Base-by-base conservation (phyloP, 2,797 vertebrate species). In the Argyrosomus regius region DNA sequence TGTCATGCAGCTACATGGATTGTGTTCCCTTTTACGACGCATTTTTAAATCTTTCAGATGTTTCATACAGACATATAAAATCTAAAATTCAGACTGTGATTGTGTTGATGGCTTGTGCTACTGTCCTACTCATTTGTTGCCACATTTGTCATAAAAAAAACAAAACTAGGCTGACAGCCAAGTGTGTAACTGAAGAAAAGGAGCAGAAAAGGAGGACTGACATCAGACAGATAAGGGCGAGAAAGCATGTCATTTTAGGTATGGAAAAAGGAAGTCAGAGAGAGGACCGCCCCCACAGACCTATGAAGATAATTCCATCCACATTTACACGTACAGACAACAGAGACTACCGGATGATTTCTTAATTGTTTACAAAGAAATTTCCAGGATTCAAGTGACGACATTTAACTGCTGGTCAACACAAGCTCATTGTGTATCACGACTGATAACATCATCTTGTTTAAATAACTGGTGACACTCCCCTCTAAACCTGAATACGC, bases 231-330 rank as follows among this genome's bases (percentile, higher is more conserved):
- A 39, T 85, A 56, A 64, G 59, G 63, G 8, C 3, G 17, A 67
- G 48, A 66, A 54, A 49, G 53, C 3, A 26, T 62, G 14, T 64
- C 31, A 20, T 83, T 84, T 75, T 73, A 81, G 48, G 61, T 58
- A 28, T 83, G 77, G 75, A 90, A 87, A 88, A 88, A 85, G 53
- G 52, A 58, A 20, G 70, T 90, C 58, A 86, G 57, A 62, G 11
- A 22, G 26, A 62, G n/a, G 77, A 77, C 60, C 62, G 26, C 64
- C 75, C 79, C 57, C 60, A 71, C 28, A 69, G 43, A 48, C 5
- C 20, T 56, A 24, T 52, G 65, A 60, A 57, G 28, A 28, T 43
- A 68, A 71, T 81, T 78, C 63, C 68, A 78, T 17, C 24, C 16
- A 10, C 20, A 17, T 56, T 76, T 46, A 46, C 18, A 46, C 10